Conservation (phyloP, 2,797 vertebrate genomes). For the Sternarchorhynchus goeldii region DNA sequence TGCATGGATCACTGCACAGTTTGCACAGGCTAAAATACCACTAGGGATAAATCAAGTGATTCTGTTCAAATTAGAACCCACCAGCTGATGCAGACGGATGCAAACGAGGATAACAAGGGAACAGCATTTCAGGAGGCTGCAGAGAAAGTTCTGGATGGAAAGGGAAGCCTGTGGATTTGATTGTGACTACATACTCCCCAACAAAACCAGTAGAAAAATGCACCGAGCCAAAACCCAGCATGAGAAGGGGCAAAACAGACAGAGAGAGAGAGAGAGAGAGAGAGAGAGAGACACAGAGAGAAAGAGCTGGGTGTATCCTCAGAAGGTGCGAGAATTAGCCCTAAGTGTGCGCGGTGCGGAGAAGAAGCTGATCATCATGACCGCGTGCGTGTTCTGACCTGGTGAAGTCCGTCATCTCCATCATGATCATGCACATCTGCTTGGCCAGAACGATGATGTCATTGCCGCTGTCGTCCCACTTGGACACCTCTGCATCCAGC, state of each 20-base stretch:
- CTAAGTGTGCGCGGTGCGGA: conserved; percentile 71
- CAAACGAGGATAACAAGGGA: background rate
- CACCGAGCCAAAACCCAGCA: too few species aligned
- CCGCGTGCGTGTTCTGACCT: conserved; percentile 95
- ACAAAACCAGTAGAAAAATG: too few species aligned
- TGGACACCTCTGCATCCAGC: conserved; percentile 97
- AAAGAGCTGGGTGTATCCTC: background rate
- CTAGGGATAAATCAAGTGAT: conserved; percentile 28
- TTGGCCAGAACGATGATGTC: conserved; percentile 98
- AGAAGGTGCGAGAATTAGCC: conserved; percentile 77
- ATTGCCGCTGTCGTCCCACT: conserved; percentile 99
- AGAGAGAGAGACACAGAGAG: too few species aligned
- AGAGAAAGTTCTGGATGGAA: conserved; percentile 29
- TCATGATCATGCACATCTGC: conserved; percentile 99
- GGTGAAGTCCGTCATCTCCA: conserved; percentile 99
- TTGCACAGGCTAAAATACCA: background rate
- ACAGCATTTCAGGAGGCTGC: background rate
- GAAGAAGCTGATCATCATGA: conserved; percentile 83
- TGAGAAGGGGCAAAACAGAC: too few species aligned
- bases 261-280: too few species aligned
- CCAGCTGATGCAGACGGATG: conserved; percentile 39
- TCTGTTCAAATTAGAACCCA: conserved; percentile 37
- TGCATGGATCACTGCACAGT: background rate
- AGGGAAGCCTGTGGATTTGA: conserved; percentile 21
- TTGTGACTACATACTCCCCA: background rate